These are phyloP conservation scores for Pantala flavescens DNA, from an alignment of 1,140 invertebrate species.

Conservation along the genomic window DNA sequence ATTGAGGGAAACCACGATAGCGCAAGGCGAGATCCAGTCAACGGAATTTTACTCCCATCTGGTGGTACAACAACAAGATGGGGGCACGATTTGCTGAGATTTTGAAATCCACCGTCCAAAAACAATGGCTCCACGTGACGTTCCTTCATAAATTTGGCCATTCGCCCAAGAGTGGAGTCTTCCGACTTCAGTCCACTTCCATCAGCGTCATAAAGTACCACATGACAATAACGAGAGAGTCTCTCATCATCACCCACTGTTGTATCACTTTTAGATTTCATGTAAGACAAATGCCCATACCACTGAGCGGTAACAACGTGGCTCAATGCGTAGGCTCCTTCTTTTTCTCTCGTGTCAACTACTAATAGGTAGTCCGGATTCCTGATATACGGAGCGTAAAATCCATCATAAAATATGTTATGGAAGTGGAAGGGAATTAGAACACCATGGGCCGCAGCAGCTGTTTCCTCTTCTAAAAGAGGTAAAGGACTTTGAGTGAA, in stretches of 20 bases:
- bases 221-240: constrained; percentile 23
- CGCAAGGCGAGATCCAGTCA: constrained; percentile 19
- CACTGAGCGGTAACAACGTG: constrained; percentile 27
- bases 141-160: constrained; percentile 19
- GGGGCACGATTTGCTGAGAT: constrained; percentile 24
- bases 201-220: constrained; percentile 29
- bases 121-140: constrained; percentile 27
- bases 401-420: constrained; percentile 31
- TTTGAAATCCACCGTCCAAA: constrained; percentile 26
- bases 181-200: constrained; percentile 18
- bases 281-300: constrained; percentile 23
- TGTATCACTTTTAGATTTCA: neutral
- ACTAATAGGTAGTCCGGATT: constrained; percentile 30
- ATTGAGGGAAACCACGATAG: constrained; percentile 28
- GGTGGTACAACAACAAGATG: constrained; percentile 23
- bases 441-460: neutral
- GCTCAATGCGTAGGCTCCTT: constrained; percentile 21
- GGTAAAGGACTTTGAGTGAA: neutral
- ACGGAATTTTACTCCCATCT: constrained; percentile 12
- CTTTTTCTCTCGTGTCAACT: constrained; percentile 26
- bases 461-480: neutral
- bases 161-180: constrained; percentile 18
- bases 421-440: constrained; percentile 22
- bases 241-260: constrained; percentile 18
- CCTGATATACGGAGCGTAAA: constrained; percentile 29